Evolutionary conservation across 1,140 invertebrate species (phyloP).

Genomic region (Matsumurasca onukii): DNA sequence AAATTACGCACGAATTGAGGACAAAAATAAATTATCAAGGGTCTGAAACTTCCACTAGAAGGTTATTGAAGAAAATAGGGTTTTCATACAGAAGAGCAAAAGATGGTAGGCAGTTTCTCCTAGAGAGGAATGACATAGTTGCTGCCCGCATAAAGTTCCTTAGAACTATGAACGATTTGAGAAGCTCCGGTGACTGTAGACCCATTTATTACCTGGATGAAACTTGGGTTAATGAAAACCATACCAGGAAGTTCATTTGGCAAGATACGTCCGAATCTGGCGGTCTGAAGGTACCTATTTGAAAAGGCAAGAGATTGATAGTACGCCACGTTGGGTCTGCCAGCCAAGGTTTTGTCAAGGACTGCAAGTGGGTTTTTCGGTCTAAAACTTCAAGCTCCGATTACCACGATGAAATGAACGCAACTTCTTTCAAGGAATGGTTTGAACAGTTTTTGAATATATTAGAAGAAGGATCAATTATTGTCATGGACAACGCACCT

Average conservation of each 20-base stretch:
- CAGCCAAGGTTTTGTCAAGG: neutral
- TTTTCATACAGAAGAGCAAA: too few species aligned
- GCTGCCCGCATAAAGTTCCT: neutral
- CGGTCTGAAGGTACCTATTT: neutral
- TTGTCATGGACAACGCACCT: conserved; percentile 12
- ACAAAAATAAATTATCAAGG: neutral
- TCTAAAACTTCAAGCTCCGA: conserved; percentile 7
- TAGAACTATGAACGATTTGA: conserved; percentile 10
- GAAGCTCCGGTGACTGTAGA: neutral
- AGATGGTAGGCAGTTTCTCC: conserved; percentile 16
- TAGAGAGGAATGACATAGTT: conserved; percentile 13
- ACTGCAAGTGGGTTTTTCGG: conserved; percentile 8
- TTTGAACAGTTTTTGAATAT: conserved; percentile 3
- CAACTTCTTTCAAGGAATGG: conserved; percentile 28
- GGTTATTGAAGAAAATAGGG: too few species aligned
- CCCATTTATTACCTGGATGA: too few species aligned
- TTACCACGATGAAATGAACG: conserved; percentile 20
- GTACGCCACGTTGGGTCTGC: conserved; percentile 1
- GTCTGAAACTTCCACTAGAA: too few species aligned
- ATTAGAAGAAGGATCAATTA: conserved; percentile 14
- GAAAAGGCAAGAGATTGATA: conserved; percentile 10
- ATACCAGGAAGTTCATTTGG: too few species aligned
- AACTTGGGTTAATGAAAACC: too few species aligned
- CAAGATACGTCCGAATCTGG: neutral
- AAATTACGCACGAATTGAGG: conserved; percentile 7